A percentile compares a stretch with the other conserved stretches of the same genome.
Conservation (phyloP, 2,888 invertebrate species). For the Antitype chi region DNA sequence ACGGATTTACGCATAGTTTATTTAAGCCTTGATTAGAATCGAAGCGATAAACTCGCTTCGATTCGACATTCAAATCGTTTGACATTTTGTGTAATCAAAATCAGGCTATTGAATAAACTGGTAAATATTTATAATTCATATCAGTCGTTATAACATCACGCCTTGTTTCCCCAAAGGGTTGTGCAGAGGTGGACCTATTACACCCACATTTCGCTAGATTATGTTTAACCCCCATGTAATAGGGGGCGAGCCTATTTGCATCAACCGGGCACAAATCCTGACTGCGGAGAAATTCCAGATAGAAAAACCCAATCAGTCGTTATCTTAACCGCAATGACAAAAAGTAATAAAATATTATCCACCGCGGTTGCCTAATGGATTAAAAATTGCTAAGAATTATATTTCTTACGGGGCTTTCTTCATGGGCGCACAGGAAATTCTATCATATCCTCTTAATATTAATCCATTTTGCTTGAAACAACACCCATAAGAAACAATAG, state of each 20-base stretch:
- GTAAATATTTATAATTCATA: neutral
- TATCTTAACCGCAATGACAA: neutral
- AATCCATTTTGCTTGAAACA: slow-evolving; percentile 25
- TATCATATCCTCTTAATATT: neutral
- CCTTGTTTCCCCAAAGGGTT: no score
- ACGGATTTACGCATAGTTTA: slow-evolving; percentile 6
- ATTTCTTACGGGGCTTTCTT: neutral
- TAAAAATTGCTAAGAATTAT: slow-evolving; percentile 3
- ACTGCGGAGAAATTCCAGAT: no score
- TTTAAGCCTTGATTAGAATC: neutral
- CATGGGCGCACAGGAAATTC: neutral
- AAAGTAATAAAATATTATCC: neutral
- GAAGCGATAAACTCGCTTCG: no score
- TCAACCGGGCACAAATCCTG: no score
- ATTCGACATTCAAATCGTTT: neutral
- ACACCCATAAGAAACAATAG: slow-evolving; percentile 1
- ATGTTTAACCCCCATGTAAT: no score
- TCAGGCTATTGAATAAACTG: neutral
- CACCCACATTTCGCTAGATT: no score
- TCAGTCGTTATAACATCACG: neutral
- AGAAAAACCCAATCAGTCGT: no score
- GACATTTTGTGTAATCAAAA: neutral
- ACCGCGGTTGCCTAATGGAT: slow-evolving; percentile 2
- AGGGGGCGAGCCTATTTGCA: no score
- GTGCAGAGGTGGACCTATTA: no score